These are phyloP conservation scores for Arothron firmamentum DNA, from an alignment of 2,113 vertebrate genomes.

Conservation along the genomic window DNA sequence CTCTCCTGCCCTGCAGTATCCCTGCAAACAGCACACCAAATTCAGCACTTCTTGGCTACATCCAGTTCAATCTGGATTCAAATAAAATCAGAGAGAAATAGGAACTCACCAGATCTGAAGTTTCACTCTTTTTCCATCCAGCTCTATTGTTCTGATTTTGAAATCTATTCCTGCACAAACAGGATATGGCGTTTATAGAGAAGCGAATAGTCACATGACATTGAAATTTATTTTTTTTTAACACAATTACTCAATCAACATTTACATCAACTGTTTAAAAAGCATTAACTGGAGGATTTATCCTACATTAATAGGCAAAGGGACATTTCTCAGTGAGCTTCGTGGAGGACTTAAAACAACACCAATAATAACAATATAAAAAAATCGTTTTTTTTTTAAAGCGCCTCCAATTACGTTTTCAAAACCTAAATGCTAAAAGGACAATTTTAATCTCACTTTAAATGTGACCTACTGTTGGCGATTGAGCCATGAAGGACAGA, in stretches of 20 bases:
- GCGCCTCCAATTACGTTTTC: not conserved
- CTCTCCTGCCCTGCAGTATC: conserved; percentile 95
- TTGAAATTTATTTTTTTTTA: not conserved
- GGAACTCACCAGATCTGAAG: conserved; percentile 93
- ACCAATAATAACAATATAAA: not conserved
- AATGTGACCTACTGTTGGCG: conserved; percentile 7
- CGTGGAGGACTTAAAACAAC: not conserved
- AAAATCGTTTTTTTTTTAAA: no score
- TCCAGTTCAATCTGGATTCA: no score
- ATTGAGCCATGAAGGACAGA: conserved; percentile 35
- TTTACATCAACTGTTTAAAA: no score
- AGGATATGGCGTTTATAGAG: not conserved
- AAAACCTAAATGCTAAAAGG: not conserved
- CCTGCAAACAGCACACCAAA: conserved; percentile 67
- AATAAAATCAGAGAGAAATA: not conserved
- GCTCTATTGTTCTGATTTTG: conserved; percentile 96
- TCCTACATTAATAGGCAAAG: not conserved
- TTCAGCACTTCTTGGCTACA: no score
- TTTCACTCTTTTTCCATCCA: conserved; percentile 97
- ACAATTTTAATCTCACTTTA: not conserved
- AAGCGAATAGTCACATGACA: conserved; percentile 3
- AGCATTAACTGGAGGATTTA: not conserved
- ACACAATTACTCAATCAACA: not conserved
- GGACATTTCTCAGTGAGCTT: not conserved
- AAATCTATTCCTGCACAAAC: conserved; percentile 88